phyloP scores from a whole-genome alignment of 35 echinoderm and acorn worm species.

The Chiridota heheva region DNA sequence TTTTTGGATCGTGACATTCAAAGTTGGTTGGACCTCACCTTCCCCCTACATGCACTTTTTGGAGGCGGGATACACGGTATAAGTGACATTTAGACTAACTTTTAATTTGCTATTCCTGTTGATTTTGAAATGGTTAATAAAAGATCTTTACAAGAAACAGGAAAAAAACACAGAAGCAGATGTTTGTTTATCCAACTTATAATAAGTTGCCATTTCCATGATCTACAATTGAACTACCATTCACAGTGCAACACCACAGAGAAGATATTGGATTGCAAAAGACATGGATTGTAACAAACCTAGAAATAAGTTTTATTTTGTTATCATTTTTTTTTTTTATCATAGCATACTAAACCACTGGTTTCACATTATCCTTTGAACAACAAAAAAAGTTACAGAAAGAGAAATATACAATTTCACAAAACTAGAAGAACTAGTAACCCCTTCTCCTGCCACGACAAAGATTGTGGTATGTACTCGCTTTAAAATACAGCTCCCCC shows the following conservation, averaged over 20 bases:
- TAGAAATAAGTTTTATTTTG: not conserved
- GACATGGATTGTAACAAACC: not conserved
- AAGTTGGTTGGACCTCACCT: not conserved
- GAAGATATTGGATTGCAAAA: conserved; percentile 29
- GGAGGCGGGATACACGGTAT: not conserved
- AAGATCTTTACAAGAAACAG: not conserved
- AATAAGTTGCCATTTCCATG: conserved; percentile 37
- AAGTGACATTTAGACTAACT: not conserved
- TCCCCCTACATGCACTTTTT: not conserved
- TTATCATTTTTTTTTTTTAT: too few species aligned
- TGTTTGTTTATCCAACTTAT: conserved; percentile 33
- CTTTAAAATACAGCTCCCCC: too few species aligned
- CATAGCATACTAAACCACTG: not conserved
- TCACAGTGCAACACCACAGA: conserved; percentile 53
- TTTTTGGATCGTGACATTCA: not conserved
- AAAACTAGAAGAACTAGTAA: not conserved
- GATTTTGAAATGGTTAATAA: not conserved
- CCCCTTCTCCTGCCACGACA: too few species aligned
- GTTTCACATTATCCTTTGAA: conserved; percentile 1
- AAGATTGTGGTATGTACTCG: too few species aligned
- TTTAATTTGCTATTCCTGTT: not conserved
- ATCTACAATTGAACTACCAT: conserved; percentile 51
- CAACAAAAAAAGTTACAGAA: not conserved
- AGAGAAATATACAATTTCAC: not conserved
- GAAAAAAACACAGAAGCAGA: not conserved